Evolutionary conservation across 1,140 invertebrate species (phyloP).

Genomic region (Diabrotica undecimpunctata): DNA sequence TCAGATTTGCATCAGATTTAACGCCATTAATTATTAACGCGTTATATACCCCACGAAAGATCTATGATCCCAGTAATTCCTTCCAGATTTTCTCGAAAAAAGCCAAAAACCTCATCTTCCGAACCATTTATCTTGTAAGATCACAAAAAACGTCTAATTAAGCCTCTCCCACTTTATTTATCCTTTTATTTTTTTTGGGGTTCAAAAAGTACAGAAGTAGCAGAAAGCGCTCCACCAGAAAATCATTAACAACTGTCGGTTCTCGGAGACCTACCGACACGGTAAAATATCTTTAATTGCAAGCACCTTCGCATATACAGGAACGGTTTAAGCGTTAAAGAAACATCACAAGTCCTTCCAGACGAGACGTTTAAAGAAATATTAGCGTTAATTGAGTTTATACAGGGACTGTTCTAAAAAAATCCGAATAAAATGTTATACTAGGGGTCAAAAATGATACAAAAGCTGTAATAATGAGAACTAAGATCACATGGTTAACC

Average conservation of each 20-base stretch:
- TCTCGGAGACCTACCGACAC: neutral
- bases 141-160: slow-evolving; percentile 1
- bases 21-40: no score
- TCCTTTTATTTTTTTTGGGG: slow-evolving; percentile 3
- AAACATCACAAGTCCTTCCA: no score
- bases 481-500: no score
- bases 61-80: neutral
- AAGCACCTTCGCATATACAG: slow-evolving; percentile 10
- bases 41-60: neutral
- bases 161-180: neutral
- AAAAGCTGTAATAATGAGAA: no score
- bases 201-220: slow-evolving; percentile 9
- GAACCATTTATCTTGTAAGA: neutral
- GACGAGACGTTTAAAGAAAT: no score
- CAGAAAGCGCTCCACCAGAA: slow-evolving; percentile 15
- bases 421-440: no score
- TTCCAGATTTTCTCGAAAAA: neutral
- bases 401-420: no score
- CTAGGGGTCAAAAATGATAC: no score
- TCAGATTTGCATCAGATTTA: no score
- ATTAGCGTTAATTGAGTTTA: no score
- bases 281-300: slow-evolving; percentile 20
- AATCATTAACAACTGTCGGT: slow-evolving; percentile 19
- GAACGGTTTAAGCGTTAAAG: neutral
- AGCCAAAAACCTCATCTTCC: neutral